These are phyloP conservation scores for Callocephalon fimbriatum DNA, from an alignment of 2,113 vertebrate genomes.

Conservation along the genomic window DNA sequence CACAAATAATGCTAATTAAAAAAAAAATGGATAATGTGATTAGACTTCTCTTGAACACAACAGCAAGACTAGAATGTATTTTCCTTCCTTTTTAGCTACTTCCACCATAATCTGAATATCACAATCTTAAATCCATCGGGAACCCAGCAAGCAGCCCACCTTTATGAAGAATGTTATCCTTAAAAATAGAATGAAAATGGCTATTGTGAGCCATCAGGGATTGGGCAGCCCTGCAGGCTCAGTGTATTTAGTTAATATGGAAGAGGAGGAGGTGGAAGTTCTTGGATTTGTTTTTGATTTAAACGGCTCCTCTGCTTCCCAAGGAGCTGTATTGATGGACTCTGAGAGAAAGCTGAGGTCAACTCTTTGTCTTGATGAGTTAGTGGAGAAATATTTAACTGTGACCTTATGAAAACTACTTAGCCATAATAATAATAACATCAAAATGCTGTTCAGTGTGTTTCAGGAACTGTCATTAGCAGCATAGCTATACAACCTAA, in stretches of 20 bases:
- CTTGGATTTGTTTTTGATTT: conserved; percentile 23
- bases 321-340: conserved; percentile 14
- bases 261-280: conserved; percentile 39
- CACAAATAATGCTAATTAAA: conserved; percentile 52
- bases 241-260: neutral
- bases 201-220: neutral
- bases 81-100: neutral
- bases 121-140: conserved; percentile 46
- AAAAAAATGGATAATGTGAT: conserved; percentile 16
- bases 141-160: conserved; percentile 54
- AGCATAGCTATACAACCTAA: conserved; percentile 33
- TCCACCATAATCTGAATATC: conserved; percentile 35
- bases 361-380: conserved; percentile 47
- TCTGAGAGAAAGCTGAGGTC: conserved; percentile 26
- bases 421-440: conserved; percentile 30
- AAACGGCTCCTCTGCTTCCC: neutral
- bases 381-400: conserved; percentile 44
- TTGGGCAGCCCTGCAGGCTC: conserved; percentile 2
- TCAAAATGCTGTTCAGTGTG: conserved; percentile 14
- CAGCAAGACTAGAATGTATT: neutral
- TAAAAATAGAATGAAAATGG: conserved; percentile 36
- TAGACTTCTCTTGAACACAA: conserved; percentile 21
- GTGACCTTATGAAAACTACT: conserved; percentile 20
- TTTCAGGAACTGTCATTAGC: conserved; percentile 26
- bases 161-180: conserved; percentile 7